phyloP scores from a whole-genome alignment of 2,888 invertebrate species.

The Folsomia manolachei region DNA sequence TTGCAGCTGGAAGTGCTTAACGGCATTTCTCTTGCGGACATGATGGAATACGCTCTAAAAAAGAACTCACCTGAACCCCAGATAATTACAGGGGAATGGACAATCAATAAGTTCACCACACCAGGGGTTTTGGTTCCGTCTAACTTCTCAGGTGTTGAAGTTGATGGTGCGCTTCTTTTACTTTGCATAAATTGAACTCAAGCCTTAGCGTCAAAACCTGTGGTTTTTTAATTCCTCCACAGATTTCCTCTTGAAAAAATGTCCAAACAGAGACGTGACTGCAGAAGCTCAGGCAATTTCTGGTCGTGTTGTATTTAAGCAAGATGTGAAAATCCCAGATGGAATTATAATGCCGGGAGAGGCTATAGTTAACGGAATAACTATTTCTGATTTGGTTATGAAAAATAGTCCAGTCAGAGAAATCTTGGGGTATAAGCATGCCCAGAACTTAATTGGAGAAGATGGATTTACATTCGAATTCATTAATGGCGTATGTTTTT shows the following conservation, averaged over 20 bases:
- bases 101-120: conserved; percentile 17
- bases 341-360: conserved; percentile 9
- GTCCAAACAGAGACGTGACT: neutral
- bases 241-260: conserved; percentile 31
- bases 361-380: conserved; percentile 30
- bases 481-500: conserved; percentile 17
- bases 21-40: conserved; percentile 14
- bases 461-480: conserved; percentile 12
- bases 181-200: too few relatives aligned
- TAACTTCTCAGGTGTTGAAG: neutral
- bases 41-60: conserved; percentile 24
- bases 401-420: conserved; percentile 18
- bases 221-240: too few relatives aligned
- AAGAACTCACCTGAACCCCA: conserved; percentile 13
- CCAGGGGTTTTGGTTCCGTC: neutral
- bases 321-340: conserved; percentile 17
- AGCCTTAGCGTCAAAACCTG: too few relatives aligned
- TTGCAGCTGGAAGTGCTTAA: conserved; percentile 33
- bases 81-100: conserved; percentile 33
- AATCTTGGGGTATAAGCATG: conserved; percentile 37
- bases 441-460: conserved; percentile 14
- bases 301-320: conserved; percentile 23
- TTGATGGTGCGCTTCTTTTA: neutral
- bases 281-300: conserved; percentile 14
- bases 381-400: conserved; percentile 35